A percentile compares a stretch with the other conserved stretches of the same genome.
These are phyloP conservation scores for Ostrea edulis DNA, from an alignment of 1,140 invertebrate species.

Conservation along the genomic window DNA sequence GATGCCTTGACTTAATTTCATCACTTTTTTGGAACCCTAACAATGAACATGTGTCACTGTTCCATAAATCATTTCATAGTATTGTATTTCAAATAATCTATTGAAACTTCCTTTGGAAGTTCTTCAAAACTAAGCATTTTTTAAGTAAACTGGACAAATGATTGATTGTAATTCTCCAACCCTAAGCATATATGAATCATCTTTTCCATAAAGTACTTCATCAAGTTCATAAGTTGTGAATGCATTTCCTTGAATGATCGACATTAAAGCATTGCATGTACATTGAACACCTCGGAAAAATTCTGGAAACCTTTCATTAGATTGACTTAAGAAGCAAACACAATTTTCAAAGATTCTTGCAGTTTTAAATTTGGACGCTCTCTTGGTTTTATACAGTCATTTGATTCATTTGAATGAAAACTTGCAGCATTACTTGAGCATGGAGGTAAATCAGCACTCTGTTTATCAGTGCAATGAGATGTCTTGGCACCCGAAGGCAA, in stretches of 20 bases:
- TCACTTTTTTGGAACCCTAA: neutral
- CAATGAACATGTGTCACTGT: slow-evolving; percentile 34
- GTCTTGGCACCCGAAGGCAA: neutral
- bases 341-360: too few relatives aligned
- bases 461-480: too few relatives aligned
- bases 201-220: neutral
- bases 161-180: slow-evolving; percentile 35
- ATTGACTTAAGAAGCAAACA: too few relatives aligned
- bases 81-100: neutral
- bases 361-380: too few relatives aligned
- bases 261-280: slow-evolving; percentile 43
- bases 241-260: neutral
- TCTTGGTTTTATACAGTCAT: too few relatives aligned
- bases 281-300: slow-evolving; percentile 31
- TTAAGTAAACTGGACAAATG: slow-evolving; percentile 10
- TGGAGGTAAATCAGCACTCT: too few relatives aligned
- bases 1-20: slow-evolving; percentile 21
- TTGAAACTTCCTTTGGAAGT: slow-evolving; percentile 16
- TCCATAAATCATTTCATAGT: slow-evolving; percentile 14
- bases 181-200: slow-evolving; percentile 31
- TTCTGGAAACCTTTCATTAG: slow-evolving; percentile 20
- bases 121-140: slow-evolving; percentile 39
- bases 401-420: too few relatives aligned
- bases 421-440: too few relatives aligned
- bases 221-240: slow-evolving; percentile 5